Evolutionary conservation across 2,113 vertebrate species (phyloP).

Genomic region (Microcebus griseorufus): DNA sequence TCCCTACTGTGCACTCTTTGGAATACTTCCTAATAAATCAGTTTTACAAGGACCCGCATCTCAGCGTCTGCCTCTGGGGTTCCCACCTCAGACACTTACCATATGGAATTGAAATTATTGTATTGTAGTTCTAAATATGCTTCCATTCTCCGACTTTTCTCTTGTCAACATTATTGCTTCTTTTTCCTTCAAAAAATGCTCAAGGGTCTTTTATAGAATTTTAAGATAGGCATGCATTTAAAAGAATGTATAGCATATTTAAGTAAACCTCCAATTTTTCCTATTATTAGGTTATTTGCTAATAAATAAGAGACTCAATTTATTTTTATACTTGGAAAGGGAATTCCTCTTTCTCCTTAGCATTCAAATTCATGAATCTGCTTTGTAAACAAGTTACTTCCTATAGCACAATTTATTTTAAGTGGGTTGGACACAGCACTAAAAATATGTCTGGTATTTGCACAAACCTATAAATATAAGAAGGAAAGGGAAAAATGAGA

Average conservation of each 20-base stretch:
- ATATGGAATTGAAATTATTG: neutral
- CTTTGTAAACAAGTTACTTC: conserved; percentile 59
- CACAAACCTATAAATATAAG: conserved; percentile 44
- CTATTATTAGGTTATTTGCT: conserved; percentile 57
- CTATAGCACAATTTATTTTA: conserved; percentile 57
- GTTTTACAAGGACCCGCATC: neutral
- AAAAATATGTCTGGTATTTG: conserved; percentile 38
- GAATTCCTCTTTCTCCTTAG: conserved; percentile 56
- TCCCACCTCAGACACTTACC: neutral
- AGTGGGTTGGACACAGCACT: neutral
- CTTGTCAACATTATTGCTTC: neutral
- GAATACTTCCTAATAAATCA: neutral
- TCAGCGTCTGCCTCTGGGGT: neutral
- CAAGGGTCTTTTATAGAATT: neutral
- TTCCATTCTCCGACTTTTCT: neutral
- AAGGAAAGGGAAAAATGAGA: neutral
- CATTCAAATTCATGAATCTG: conserved; percentile 47
- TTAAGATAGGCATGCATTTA: neutral
- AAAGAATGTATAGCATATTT: neutral
- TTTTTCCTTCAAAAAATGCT: neutral
- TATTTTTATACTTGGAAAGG: conserved; percentile 57
- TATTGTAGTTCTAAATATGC: neutral
- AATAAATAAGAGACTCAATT: conserved; percentile 12
- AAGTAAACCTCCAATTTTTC: neutral
- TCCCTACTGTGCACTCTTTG: neutral